Evolutionary conservation across 2,113 vertebrate species (phyloP).

Genomic region (Pelecanus crispus): DNA sequence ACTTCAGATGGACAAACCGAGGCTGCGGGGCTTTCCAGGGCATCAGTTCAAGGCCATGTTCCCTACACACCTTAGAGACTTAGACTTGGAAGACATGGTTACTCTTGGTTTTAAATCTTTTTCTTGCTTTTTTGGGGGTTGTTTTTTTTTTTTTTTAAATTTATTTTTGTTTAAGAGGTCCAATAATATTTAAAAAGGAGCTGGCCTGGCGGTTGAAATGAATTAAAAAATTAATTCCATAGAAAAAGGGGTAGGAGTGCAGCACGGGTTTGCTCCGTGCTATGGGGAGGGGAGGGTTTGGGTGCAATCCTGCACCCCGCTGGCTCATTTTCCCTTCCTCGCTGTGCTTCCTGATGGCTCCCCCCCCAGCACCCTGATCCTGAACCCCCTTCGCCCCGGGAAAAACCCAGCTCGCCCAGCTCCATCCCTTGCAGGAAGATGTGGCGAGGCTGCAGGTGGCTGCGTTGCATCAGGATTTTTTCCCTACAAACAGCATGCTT

Average conservation of each 20-base stretch:
- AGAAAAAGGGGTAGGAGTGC: background rate
- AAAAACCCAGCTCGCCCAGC: background rate
- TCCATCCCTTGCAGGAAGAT: background rate
- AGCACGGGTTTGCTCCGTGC: background rate
- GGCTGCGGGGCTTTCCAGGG: slow-evolving; percentile 73
- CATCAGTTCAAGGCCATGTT: slow-evolving; percentile 76
- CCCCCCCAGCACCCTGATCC: background rate
- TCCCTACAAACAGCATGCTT: background rate
- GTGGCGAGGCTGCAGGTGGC: background rate
- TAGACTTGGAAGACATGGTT: slow-evolving; percentile 87
- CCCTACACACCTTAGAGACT: slow-evolving; percentile 71
- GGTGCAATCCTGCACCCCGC: background rate
- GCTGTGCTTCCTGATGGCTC: rapidly evolving
- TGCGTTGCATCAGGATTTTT: background rate
- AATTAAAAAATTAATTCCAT: slow-evolving; percentile 26
- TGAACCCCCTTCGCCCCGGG: background rate
- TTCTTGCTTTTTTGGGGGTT: background rate
- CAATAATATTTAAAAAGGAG: slow-evolving; percentile 75
- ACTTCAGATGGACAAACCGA: slow-evolving; percentile 88
- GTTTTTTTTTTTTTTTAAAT: slow-evolving; percentile 9
- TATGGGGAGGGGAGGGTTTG: background rate
- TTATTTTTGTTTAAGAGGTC: slow-evolving; percentile 80
- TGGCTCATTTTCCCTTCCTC: background rate
- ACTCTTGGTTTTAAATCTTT: slow-evolving; percentile 65
- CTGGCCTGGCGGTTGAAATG: background rate